Evolutionary conservation across 1,140 invertebrate genomes (phyloP).

Genomic region (Stratiolaelaps scimitus): DNA sequence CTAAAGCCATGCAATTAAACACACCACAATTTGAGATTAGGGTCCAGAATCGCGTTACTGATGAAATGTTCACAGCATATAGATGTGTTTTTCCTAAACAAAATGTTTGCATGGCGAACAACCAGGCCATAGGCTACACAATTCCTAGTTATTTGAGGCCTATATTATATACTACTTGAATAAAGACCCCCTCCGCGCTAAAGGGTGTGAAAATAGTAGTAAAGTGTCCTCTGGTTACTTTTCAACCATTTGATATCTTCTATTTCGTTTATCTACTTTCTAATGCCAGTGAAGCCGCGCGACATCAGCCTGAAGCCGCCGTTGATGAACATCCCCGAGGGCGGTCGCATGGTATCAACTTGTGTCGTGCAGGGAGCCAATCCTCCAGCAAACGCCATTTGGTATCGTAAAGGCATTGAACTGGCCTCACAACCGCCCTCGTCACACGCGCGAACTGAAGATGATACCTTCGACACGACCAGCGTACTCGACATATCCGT

Average conservation of each 20-base stretch:
- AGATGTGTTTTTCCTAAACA: too few relatives aligned
- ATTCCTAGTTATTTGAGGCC: too few relatives aligned
- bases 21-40: too few relatives aligned
- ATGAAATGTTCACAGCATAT: too few relatives aligned
- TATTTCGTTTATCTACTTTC: slow-evolving; percentile 29
- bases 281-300: slow-evolving; percentile 32
- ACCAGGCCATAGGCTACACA: too few relatives aligned
- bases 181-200: too few relatives aligned
- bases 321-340: slow-evolving; percentile 55
- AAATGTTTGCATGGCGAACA: too few relatives aligned
- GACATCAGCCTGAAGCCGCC: slow-evolving; percentile 31
- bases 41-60: too few relatives aligned
- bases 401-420: slow-evolving; percentile 61
- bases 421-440: slow-evolving; percentile 26
- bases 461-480: slow-evolving; percentile 33
- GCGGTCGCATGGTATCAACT: slow-evolving; percentile 57
- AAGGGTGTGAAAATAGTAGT: background rate
- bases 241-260: too few relatives aligned
- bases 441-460: slow-evolving; percentile 28
- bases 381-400: slow-evolving; percentile 64
- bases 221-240: too few relatives aligned
- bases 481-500: slow-evolving; percentile 33
- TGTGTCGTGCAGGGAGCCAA: slow-evolving; percentile 61
- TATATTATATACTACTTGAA: too few relatives aligned
- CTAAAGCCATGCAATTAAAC: too few relatives aligned